Conservation (phyloP, 2,888 invertebrate genomes). For the Peribatodes rhomboidaria region DNA sequence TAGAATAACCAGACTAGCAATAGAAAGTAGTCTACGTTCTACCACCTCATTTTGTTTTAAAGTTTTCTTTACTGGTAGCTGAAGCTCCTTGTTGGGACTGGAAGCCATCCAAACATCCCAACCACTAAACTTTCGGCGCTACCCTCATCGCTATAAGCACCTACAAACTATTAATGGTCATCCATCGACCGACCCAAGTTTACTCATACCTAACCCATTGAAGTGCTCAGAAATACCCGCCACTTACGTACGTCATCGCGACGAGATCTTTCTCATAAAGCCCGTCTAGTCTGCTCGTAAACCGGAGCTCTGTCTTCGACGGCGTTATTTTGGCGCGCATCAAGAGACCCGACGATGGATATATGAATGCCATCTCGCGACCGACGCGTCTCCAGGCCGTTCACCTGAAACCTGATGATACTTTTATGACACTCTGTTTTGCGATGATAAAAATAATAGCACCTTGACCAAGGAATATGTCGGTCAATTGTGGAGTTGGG, state of each 20-base stretch:
- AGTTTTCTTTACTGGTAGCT: too few species aligned
- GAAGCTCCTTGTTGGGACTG: too few species aligned
- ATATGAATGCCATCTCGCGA: constrained; percentile 81
- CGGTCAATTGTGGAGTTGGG: constrained; percentile 54
- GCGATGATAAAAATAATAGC: constrained; percentile 78
- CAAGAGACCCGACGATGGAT: constrained; percentile 81
- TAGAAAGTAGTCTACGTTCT: too few species aligned
- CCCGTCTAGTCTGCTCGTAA: constrained; percentile 75
- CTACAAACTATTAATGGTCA: neutral
- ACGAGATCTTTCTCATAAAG: constrained; percentile 58
- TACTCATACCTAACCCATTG: constrained; percentile 44
- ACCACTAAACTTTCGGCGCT: too few species aligned
- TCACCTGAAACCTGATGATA: constrained; percentile 82
- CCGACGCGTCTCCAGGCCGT: constrained; percentile 75
- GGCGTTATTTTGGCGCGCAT: constrained; percentile 86
- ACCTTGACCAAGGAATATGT: constrained; percentile 73
- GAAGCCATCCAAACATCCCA: too few species aligned
- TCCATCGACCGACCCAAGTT: neutral
- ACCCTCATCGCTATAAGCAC: too few species aligned
- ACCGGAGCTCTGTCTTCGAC: constrained; percentile 75
- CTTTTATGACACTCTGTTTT: constrained; percentile 77
- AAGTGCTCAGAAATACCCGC: constrained; percentile 70
- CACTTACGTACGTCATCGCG: constrained; percentile 80
- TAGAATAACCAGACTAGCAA: too few species aligned
- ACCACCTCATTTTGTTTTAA: too few species aligned